Conservation (phyloP, 2,113 vertebrate genomes). For the Sclerurus mexicanus region DNA sequence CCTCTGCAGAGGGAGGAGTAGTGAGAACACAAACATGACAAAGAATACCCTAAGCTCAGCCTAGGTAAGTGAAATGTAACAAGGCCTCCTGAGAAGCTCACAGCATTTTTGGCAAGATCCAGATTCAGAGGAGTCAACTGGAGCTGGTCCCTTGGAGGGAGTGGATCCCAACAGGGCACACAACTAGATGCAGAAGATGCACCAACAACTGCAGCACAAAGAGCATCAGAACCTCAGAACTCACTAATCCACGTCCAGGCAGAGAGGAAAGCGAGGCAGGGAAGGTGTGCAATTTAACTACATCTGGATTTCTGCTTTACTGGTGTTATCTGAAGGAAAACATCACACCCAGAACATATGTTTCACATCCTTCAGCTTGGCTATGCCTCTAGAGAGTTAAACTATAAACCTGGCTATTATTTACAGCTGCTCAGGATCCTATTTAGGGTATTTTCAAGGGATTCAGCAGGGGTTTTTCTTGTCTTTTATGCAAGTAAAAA, state of each 20-base stretch:
- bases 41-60: background rate
- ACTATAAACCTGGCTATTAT: background rate
- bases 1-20: background rate
- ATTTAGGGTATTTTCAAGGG: background rate
- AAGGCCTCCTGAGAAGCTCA: background rate
- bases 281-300: background rate
- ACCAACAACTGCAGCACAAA: background rate
- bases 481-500: slow-evolving; percentile 5
- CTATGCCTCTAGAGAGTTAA: background rate
- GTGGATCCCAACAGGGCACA: background rate
- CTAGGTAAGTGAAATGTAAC: background rate
- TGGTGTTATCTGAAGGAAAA: background rate
- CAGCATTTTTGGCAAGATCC: background rate
- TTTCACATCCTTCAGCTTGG: background rate
- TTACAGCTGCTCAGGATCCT: background rate
- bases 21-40: background rate
- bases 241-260: background rate
- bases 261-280: background rate
- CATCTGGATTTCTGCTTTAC: background rate
- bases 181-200: rapidly evolving
- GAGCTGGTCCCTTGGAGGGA: background rate
- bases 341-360: background rate
- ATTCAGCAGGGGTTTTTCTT: background rate
- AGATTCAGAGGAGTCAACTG: background rate
- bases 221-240: background rate